Base-by-base conservation (phyloP, 2,888 invertebrate genomes). In the Pristionchus japonicus region DNA sequence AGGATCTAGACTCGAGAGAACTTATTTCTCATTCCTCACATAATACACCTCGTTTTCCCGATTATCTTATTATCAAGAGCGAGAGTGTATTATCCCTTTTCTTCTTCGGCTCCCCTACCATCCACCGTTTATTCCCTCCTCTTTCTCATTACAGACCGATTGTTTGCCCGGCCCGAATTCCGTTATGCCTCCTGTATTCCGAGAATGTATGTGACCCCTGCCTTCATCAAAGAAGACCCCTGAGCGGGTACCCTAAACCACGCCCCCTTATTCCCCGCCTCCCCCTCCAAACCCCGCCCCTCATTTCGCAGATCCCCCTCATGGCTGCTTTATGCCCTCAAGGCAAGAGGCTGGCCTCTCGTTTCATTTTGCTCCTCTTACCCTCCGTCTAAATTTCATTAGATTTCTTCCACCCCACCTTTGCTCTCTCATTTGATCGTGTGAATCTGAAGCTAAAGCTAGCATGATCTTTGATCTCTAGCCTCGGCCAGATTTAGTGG, bases 301-400 rank as follows among this genome's bases (percentile, higher is more conserved):
- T 77, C 77, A 77, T 77, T 77, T 77, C 77, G 77, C 43, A 77
- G 77, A 77, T 77, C 77, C 77, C 27, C 57, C 57, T 57, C 57
- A 27, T 77, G 77, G 77, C 77, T 23, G 20, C 74, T 43, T 37
- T 37, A 43, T 74, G 74, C 43, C 77, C 43, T 20, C 43, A 70
- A 34, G 70, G 37, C 70, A 37, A 9, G 70, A 7, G 64, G 64
- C 37, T 20, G 70, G 70, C 37, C 70, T 70, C 37, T 70, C 70
- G 23, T 23, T 23, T 70, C 70, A 70, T 37, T 34, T 37, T 37
- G 2, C 57, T 3, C n/a, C 57, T 23, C 57, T 57, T 57, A n/a
- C 31, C 31, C 61, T 27, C 31, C 64, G 37, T 17, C 70, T 70
- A 70, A 67, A 70, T 70, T 40, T 70, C 34, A 70, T 70, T 70